Evolutionary conservation across 1,140 invertebrate species (phyloP).

Genomic region (Watersipora subatra): DNA sequence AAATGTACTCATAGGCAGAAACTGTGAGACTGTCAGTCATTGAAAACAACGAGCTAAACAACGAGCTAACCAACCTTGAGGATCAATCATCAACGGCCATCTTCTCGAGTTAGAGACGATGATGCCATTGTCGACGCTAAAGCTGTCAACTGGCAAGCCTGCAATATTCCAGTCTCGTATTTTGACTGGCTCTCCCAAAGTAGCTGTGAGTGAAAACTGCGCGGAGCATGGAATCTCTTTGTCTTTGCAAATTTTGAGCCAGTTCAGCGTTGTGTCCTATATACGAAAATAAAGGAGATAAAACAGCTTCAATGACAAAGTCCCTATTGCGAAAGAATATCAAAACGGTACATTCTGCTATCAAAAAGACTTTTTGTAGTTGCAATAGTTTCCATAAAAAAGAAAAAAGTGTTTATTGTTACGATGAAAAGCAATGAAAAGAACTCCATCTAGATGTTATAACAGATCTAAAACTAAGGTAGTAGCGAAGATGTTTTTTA

Average conservation of each 20-base stretch:
- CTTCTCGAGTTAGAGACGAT: constrained; percentile 37
- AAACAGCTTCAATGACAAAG: neutral
- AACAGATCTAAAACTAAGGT: too few species aligned
- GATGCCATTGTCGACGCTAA: constrained; percentile 42
- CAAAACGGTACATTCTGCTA: too few species aligned
- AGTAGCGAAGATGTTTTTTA: too few species aligned
- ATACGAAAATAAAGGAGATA: constrained; percentile 5
- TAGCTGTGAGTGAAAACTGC: constrained; percentile 32
- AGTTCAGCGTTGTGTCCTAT: constrained; percentile 30
- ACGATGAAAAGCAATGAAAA: too few species aligned
- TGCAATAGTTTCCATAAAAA: too few species aligned
- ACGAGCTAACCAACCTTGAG: constrained; percentile 27
- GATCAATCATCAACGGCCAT: constrained; percentile 42
- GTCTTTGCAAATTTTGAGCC: constrained; percentile 27
- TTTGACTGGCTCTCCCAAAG: constrained; percentile 38
- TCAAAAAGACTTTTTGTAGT: too few species aligned
- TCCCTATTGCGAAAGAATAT: too few species aligned
- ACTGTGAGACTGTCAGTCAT: too few species aligned
- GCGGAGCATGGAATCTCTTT: constrained; percentile 37
- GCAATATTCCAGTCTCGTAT: constrained; percentile 41
- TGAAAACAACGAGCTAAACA: too few species aligned
- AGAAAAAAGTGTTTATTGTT: too few species aligned
- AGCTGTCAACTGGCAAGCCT: constrained; percentile 39
- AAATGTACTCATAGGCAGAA: too few species aligned
- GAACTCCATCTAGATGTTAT: too few species aligned